These are phyloP conservation scores for Otolemur crassicaudatus DNA, from an alignment of 2,797 vertebrate genomes.

Conservation along the genomic window DNA sequence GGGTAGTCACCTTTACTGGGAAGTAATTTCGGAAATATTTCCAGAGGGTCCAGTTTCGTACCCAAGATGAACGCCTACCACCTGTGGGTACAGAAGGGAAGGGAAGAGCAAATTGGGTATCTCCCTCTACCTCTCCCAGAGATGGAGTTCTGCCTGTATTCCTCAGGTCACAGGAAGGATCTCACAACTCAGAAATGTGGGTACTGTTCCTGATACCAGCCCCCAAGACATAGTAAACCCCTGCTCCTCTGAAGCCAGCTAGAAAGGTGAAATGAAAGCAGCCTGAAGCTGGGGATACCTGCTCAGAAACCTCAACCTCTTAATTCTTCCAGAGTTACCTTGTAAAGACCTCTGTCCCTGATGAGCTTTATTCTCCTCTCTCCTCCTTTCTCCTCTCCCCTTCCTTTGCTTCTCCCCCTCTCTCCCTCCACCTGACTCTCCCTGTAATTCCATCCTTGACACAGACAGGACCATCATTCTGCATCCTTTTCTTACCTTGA, in stretches of 20 bases:
- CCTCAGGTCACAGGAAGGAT: neutral
- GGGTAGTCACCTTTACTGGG: conserved; percentile 89
- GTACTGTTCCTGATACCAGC: neutral
- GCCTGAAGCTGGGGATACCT: neutral
- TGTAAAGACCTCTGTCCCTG: neutral
- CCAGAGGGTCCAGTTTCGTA: conserved; percentile 92
- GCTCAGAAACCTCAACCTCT: neutral
- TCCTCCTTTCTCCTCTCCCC: neutral
- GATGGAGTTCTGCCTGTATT: neutral
- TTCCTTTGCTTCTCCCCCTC: neutral
- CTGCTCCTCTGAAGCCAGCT: neutral
- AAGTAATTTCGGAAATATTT: conserved; percentile 94
- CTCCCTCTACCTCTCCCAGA: neutral
- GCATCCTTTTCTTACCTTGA: conserved; percentile 88
- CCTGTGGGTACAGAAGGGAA: conserved; percentile 82
- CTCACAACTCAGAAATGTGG: conserved; percentile 12
- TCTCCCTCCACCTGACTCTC: neutral
- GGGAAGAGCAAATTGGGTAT: neutral
- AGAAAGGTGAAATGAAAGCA: neutral
- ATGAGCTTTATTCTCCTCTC: neutral
- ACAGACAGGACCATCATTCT: neutral
- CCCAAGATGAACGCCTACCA: conserved; percentile 91
- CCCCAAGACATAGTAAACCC: neutral
- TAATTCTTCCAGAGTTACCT: neutral
- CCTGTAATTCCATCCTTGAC: neutral